Base-by-base conservation (phyloP, 2,888 invertebrate genomes). In the Colletes collaris region DNA sequence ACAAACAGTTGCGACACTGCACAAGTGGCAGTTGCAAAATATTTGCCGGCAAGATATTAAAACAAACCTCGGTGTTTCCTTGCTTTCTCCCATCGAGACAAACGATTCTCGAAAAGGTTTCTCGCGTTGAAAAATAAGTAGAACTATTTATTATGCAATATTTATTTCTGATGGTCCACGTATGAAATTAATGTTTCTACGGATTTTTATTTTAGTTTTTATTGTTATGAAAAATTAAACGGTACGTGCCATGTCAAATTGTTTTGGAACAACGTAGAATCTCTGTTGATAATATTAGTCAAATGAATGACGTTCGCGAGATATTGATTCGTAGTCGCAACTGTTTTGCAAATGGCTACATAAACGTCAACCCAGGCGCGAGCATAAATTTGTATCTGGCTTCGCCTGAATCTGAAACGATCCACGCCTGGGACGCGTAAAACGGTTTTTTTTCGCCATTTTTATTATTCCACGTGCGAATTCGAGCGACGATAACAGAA, bases 291-390 rank as follows among this genome's bases (percentile, higher is more conserved):
- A 35, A 49, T 50, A 35, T 50, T n/a, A 35, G 64, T 58, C 19
- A 40, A 35, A 16, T 37, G 3, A 2, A 35, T n/a, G 19, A 6
- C 7, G 46, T 53, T 59, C 10, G 44, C 52, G 2, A 13, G 19
- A 49, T 53, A 65, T 59, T 7, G 59, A 76, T 60, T 65, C 11
- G 72, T 13, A 10, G 35, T 40, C 44, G 44, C 27, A 50, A 62
- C 44, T 10, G 46, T 75, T 76, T 74, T 50, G 27, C 62, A 70
- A 63, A 74, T 56, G 35, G 8, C 49, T 35, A 44, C 27, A 37
- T 40, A 35, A 44, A 44, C 52, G 44, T 19, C 37, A 59, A 52
- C 8, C 8, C n/a, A 11, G 63, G 27, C 27, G 13, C 8, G 13
- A 44, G 13, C 59, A 35, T 60, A 53, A 60, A 52, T 40, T 46